These are phyloP conservation scores for Branchellion lobata DNA, from an alignment of 2,888 invertebrate species.

Conservation along the genomic window DNA sequence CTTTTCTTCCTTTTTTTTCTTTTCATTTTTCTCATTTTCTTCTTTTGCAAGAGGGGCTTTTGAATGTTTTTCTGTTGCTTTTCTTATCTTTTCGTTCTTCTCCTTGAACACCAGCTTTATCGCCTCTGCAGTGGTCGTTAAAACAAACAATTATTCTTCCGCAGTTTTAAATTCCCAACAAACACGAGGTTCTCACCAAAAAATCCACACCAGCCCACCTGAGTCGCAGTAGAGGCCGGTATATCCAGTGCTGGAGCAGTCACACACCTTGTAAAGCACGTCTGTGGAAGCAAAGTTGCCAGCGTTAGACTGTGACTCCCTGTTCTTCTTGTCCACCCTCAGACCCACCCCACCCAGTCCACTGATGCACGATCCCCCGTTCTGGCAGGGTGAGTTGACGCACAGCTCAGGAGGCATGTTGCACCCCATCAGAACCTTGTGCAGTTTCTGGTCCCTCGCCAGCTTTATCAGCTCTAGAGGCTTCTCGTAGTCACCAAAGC, in stretches of 20 bases:
- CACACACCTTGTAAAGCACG: constrained; percentile 52
- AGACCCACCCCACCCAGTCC: constrained; percentile 47
- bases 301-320: background rate
- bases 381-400: constrained; percentile 54
- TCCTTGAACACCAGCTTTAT: constrained; percentile 10
- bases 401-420: constrained; percentile 50
- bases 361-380: constrained; percentile 55
- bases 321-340: background rate
- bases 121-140: too few species aligned
- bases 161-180: too few species aligned
- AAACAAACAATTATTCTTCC: too few species aligned
- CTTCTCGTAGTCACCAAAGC: constrained; percentile 49
- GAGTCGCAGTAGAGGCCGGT: constrained; percentile 52
- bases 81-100: background rate
- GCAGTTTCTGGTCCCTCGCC: constrained; percentile 41
- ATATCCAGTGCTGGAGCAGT: constrained; percentile 57
- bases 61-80: background rate
- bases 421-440: constrained; percentile 53
- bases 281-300: background rate
- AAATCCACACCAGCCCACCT: too few species aligned
- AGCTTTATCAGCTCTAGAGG: constrained; percentile 35
- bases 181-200: too few species aligned
- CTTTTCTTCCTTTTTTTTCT: too few species aligned
- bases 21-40: too few species aligned
- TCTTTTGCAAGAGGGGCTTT: background rate